Evolutionary conservation across 2,888 invertebrate species (phyloP), one percentile per base, ranked within the genome.

Genomic region (Sericinus montela): DNA sequence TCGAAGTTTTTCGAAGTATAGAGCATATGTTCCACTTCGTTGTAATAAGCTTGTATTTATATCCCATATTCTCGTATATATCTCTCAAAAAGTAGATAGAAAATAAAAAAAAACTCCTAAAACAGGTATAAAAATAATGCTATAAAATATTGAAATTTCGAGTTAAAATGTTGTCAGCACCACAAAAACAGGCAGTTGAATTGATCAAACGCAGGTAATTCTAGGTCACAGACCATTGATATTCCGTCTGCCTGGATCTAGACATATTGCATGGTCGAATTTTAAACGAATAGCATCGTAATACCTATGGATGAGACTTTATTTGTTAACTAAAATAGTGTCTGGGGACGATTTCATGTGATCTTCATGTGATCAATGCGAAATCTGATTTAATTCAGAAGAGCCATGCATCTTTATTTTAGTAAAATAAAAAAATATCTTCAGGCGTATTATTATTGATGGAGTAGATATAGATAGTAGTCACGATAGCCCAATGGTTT

Each of bases 231-330:
- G 63, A 62, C 67, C 69, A 84, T 87, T 87, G 71, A 81, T 85
- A 88, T 87, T 88, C 87, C 71, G 78, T 76, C 70, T 66, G 49
- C 40, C 49, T 48, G 60, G 65, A 81, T 85, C 87, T 85, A 86
- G 88, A 87, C 84, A 79, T 84, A 86, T 84, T 87, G 87, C 87
- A 87, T 83, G 84, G 85, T 84, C 87, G 80, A 88, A 88, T 85
- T 83, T 81, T 75, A 83, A 86, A 77, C 63, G 80, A 81, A 80
- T 81, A 73, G 72, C 80, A 75, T 80, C 75, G 67, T 67, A 79
- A 81, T 82, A 83, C 75, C 62, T 79, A 87, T 87, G 87, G 81
- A 88, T 87, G 87, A 86, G 86, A 62, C 70, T 65, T 25, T 25
- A 86, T 88, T 84, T 85, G 63, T 82, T 85, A 85, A 67, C 79